Conservation (phyloP, 2,797 vertebrate species). For the Vespertilio murinus region DNA sequence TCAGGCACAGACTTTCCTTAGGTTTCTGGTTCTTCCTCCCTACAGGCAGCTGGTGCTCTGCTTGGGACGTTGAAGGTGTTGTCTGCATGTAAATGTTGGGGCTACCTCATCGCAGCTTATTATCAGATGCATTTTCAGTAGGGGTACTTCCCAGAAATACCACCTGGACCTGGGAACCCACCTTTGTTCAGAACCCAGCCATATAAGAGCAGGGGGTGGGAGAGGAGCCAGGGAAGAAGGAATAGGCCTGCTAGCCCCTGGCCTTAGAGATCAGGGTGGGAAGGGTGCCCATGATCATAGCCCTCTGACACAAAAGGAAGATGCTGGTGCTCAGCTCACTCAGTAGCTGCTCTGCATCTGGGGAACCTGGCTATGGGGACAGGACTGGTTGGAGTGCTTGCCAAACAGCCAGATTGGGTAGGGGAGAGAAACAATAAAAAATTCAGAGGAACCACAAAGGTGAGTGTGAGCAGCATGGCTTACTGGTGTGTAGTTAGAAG, state of each 20-base stretch:
- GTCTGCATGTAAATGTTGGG: neutral
- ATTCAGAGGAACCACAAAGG: neutral
- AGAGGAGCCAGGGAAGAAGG: neutral
- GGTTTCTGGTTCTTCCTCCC: neutral
- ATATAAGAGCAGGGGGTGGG: neutral
- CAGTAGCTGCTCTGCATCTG: neutral
- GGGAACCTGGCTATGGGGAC: neutral
- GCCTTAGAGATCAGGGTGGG: neutral
- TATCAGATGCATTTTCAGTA: neutral
- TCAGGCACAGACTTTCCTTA: neutral
- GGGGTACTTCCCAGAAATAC: neutral
- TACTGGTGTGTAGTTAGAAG: neutral
- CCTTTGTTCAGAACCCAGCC: neutral
- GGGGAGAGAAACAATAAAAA: neutral
- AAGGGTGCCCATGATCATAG: neutral
- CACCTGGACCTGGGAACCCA: neutral
- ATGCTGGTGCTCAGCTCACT: neutral
- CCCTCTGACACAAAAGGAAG: neutral
- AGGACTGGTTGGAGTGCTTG: neutral
- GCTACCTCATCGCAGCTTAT: neutral
- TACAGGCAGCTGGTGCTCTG: neutral
- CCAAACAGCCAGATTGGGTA: neutral
- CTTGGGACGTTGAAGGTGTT: neutral
- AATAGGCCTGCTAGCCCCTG: neutral
- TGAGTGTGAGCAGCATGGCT: neutral